Evolutionary conservation across 2,113 vertebrate genomes (phyloP), one percentile per base, ranked within the genome.

Genomic region (Ammodramus savannarum): DNA sequence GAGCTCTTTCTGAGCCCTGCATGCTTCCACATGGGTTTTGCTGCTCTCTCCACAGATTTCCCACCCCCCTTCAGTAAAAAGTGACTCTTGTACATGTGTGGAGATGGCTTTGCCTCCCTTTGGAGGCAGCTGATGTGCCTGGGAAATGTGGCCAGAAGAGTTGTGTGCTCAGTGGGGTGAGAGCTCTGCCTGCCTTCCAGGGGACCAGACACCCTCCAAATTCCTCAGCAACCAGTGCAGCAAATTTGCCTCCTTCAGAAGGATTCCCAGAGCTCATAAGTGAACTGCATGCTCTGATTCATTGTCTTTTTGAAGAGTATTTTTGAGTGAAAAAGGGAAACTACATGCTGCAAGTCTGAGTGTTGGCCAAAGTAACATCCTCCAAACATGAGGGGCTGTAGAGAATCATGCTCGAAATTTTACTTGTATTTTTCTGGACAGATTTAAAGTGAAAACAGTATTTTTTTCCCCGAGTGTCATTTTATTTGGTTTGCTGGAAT

Each of bases 61-160:
- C 41, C 57, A 63, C 7, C 25, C 18, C 10, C 14, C 3, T 2
- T 46, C 11, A 27, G 22, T 67, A 32, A 62, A 68, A 81, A 55
- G 7, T 2, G 4, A 6, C 36, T 66, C 13, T 57, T 19, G 22
- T 5, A 4, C 13, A 4, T 1, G 0, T 1, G 38, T 46, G 54
- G 71, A n/a, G n/a, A 12, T 78, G 95, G 29, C 6, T 1, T 49
- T 41, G 41, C 38, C 19, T 75, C 54, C 32, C n/a, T 80, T 18
- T 58, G 87, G n/a, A 76, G 15, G 20, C 32, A 19, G 36, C 43
- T 29, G 9, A 19, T 38, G 52, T 6, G 29, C 27, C 27, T 25
- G 41, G 26, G 26, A 55, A 71, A 27, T 0, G 0, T 20, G 75
- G 31, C 57, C 36, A 18, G 41, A 36, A 2, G 1, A 43, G 69